Conservation (phyloP, 2,888 invertebrate species). For the Drosophila stalkeri region DNA sequence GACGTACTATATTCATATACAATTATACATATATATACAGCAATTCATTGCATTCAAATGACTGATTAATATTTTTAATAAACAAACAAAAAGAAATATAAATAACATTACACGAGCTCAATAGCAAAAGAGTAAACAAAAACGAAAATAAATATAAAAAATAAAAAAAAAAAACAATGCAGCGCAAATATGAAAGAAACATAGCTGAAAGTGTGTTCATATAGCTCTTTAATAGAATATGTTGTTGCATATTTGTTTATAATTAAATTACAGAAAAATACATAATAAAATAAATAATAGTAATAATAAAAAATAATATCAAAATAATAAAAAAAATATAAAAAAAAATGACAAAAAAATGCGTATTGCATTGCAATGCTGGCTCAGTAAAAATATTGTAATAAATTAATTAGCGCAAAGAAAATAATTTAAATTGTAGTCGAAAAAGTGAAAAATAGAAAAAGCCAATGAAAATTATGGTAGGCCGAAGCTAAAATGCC, state of each 20-base stretch:
- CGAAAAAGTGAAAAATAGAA: conserved; percentile 20
- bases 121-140: conserved; percentile 20
- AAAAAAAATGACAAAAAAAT: background rate
- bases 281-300: conserved; percentile 31
- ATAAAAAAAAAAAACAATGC: background rate
- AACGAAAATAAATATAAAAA: background rate
- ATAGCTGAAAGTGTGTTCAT: conserved; percentile 58
- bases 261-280: conserved; percentile 66
- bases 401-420: conserved; percentile 73
- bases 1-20: conserved; percentile 8
- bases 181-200: conserved; percentile 25
- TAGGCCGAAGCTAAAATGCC: background rate
- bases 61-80: conserved; percentile 83
- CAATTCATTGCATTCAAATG: conserved; percentile 82
- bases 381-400: conserved; percentile 68
- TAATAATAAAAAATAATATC: background rate
- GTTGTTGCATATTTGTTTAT: conserved; percentile 73
- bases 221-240: conserved; percentile 40
- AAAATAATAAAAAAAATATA: background rate
- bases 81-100: conserved; percentile 57
- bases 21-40: conserved; percentile 39
- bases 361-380: background rate
- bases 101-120: conserved; percentile 37
- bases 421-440: conserved; percentile 59
- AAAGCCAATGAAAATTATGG: background rate